Percentiles rank a stretch among this genome's conserved stretches.
Evolutionary conservation across 2,113 vertebrate genomes (phyloP).

Genomic region (Rhinogobius similis): DNA sequence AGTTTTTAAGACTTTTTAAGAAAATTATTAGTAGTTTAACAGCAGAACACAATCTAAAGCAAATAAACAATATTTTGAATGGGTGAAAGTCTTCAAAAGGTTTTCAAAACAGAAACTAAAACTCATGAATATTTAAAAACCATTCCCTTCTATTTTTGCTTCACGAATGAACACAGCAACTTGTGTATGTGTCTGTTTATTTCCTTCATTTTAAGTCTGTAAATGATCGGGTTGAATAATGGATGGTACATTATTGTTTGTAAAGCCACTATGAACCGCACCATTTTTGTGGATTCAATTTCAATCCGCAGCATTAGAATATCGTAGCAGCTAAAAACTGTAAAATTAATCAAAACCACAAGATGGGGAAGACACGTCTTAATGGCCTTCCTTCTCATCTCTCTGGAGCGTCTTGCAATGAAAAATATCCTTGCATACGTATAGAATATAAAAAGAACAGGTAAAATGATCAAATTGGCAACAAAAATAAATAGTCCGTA

Average conservation of each 20-base stretch:
- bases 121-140: no score
- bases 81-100: no score
- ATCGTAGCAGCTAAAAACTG: conserved; percentile 12
- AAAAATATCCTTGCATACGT: conserved; percentile 39
- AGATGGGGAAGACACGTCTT: conserved; percentile 47
- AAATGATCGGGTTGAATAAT: conserved; percentile 27
- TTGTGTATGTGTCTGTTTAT: background rate
- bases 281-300: background rate
- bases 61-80: no score
- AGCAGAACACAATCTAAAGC: no score
- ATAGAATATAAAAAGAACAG: conserved; percentile 38
- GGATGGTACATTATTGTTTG: background rate
- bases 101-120: no score
- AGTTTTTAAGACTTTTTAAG: no score
- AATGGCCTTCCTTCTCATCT: conserved; percentile 33
- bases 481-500: background rate
- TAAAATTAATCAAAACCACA: conserved; percentile 21
- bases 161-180: background rate
- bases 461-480: background rate
- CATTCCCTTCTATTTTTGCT: no score
- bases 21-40: no score
- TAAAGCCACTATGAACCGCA: background rate
- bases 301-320: background rate
- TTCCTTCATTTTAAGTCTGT: conserved; percentile 16
- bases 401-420: background rate